These are phyloP conservation scores for Bambusicola thoracicus DNA, from an alignment of 2,113 vertebrate genomes.

Conservation along the genomic window DNA sequence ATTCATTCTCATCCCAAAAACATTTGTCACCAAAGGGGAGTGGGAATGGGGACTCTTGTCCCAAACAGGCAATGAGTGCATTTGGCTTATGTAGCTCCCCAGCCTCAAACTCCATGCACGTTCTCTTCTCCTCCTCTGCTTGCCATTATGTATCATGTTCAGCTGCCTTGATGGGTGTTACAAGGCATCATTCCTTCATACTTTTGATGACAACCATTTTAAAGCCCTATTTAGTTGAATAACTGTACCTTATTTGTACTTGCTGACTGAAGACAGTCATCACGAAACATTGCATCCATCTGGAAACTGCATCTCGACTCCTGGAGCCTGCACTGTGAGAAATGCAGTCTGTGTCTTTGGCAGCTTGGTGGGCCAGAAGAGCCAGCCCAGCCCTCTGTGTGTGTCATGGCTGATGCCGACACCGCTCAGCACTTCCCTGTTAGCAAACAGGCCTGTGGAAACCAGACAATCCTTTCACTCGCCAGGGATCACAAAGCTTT, in stretches of 20 bases:
- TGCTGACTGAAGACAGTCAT: background rate
- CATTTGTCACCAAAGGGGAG: background rate
- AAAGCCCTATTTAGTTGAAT: background rate
- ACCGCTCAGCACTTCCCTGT: background rate
- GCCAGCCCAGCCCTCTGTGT: background rate
- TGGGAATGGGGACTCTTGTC: background rate
- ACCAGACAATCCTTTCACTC: background rate
- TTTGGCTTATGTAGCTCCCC: background rate
- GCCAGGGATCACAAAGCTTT: background rate
- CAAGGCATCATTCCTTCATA: background rate
- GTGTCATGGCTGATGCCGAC: accelerated
- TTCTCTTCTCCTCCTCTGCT: background rate
- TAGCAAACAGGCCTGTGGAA: accelerated
- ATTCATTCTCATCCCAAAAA: background rate
- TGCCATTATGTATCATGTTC: background rate
- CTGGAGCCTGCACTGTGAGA: background rate
- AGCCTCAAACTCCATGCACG: accelerated
- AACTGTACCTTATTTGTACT: background rate
- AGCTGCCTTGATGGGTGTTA: background rate
- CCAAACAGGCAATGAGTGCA: accelerated
- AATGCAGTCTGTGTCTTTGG: accelerated
- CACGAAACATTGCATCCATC: background rate
- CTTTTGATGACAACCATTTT: background rate
- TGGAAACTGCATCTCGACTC: background rate
- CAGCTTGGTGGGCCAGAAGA: background rate